Evolutionary conservation across 1,140 invertebrate species (phyloP).

Genomic region (Ostrea denselamellosa): DNA sequence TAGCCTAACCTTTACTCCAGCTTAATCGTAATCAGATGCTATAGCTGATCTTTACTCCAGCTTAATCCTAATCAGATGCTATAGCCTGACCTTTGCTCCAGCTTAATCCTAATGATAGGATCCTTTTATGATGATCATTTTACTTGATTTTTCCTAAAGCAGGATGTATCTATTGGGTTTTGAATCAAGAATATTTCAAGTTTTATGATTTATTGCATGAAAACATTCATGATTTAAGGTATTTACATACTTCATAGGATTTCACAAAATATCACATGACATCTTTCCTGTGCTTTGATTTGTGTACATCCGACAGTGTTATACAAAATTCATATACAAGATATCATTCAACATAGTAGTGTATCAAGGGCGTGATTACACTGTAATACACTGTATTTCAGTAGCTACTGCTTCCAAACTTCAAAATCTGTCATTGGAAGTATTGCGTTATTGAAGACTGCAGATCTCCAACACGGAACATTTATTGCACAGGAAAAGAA

Average conservation of each 20-base stretch:
- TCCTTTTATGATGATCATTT: too few species aligned
- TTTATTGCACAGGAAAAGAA: conserved; percentile 34
- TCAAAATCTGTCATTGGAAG: not conserved
- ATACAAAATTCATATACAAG: not conserved
- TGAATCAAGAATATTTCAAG: not conserved
- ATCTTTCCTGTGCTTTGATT: conserved; percentile 11
- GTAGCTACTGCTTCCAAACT: not conserved
- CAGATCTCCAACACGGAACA: not conserved
- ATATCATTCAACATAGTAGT: not conserved
- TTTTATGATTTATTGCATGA: conserved; percentile 39
- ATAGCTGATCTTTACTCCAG: too few species aligned
- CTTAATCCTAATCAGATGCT: too few species aligned
- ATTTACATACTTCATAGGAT: conserved; percentile 37
- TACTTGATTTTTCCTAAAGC: too few species aligned
- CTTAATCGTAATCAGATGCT: too few species aligned
- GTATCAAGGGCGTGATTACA: not conserved
- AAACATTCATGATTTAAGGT: conserved; percentile 36
- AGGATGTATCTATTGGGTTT: not conserved
- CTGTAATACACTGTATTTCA: not conserved
- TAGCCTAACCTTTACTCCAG: too few species aligned
- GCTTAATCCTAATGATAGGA: too few species aligned
- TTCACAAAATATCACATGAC: conserved; percentile 37
- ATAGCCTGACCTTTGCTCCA: too few species aligned
- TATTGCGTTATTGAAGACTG: not conserved
- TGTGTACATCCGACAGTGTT: not conserved